Conservation (phyloP, 2,113 vertebrate species). For the Microcebus murinus region DNA sequence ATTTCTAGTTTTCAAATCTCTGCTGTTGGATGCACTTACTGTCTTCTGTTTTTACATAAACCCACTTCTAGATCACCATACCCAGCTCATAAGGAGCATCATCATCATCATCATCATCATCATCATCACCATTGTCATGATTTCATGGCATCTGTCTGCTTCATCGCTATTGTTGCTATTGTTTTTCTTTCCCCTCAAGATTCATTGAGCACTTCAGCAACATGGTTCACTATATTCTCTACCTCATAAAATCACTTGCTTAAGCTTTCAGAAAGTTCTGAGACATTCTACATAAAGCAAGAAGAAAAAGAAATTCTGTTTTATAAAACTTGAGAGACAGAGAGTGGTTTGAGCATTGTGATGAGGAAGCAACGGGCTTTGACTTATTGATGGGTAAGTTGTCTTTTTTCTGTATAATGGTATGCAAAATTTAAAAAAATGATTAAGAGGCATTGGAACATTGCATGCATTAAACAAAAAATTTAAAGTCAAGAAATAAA, state of each 20-base stretch:
- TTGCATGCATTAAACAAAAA: not conserved
- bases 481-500: too few relatives aligned
- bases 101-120: too few relatives aligned
- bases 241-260: not conserved
- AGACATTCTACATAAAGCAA: not conserved
- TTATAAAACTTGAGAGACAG: not conserved
- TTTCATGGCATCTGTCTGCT: not conserved
- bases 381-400: not conserved
- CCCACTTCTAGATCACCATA: not conserved
- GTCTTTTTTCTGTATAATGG: not conserved
- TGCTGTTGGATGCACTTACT: not conserved
- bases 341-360: not conserved
- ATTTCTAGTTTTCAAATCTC: not conserved
- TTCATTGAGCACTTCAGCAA: not conserved
- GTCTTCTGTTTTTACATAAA: not conserved
- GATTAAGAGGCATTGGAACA: not conserved
- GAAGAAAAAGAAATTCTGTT: not conserved
- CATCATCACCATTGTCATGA: not conserved
- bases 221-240: not conserved
- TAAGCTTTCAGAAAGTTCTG: not conserved
- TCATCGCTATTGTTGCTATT: not conserved
- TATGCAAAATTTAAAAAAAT: not conserved
- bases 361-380: fast-evolving
- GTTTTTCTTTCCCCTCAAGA: not conserved
- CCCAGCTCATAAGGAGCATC: not conserved